These are phyloP conservation scores for Ahaetulla prasina DNA, from an alignment of 2,113 vertebrate species.

Conservation along the genomic window DNA sequence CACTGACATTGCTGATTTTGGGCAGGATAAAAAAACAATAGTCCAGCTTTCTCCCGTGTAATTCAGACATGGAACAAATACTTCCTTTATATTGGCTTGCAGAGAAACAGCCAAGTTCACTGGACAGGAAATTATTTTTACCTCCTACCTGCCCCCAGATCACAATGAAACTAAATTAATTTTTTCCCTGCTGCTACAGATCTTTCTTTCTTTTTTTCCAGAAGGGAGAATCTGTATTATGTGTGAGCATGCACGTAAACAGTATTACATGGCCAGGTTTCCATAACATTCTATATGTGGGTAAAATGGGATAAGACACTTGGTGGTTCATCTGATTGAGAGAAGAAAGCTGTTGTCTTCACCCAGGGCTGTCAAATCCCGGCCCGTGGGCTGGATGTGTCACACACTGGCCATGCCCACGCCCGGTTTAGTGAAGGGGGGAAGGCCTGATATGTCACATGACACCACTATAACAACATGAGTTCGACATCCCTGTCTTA, in stretches of 20 bases:
- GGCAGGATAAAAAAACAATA: background rate
- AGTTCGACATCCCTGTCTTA: background rate
- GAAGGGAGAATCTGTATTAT: background rate
- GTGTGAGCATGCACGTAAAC: background rate
- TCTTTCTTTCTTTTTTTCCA: background rate
- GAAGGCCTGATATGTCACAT: too few species aligned
- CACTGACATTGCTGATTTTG: background rate
- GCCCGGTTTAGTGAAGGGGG: too few species aligned
- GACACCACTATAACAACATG: too few species aligned
- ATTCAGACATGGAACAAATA: background rate
- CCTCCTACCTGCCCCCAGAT: background rate
- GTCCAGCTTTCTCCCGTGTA: background rate
- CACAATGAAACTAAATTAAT: background rate
- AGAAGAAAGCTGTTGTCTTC: background rate
- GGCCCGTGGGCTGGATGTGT: too few species aligned
- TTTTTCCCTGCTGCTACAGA: background rate
- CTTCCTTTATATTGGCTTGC: background rate
- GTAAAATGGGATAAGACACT: background rate
- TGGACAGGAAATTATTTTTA: background rate
- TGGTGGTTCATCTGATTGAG: background rate
- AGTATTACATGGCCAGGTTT: background rate
- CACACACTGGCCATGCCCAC: too few species aligned
- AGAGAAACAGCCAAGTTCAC: background rate
- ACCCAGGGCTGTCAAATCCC: background rate
- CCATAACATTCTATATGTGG: background rate